Conservation (phyloP, 2,797 vertebrate genomes). For the Psittacula echo region DNA sequence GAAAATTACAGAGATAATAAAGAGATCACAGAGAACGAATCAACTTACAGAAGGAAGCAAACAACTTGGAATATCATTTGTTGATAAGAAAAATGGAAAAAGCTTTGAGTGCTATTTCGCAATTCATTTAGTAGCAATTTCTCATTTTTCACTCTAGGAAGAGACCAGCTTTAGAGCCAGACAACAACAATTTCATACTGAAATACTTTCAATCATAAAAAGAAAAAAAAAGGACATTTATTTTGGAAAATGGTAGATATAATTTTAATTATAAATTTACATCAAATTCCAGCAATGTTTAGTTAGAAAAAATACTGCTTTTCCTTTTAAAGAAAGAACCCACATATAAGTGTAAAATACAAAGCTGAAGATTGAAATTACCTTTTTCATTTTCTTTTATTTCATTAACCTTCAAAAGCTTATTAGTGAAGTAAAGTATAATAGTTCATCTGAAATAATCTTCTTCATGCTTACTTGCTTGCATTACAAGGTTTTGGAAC, state of each 20-base stretch:
- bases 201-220: background rate
- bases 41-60: background rate
- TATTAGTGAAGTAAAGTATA: background rate
- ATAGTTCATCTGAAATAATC: background rate
- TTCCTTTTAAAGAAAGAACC: background rate
- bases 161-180: background rate
- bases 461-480: background rate
- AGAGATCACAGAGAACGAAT: background rate
- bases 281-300: background rate
- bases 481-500: background rate
- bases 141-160: background rate
- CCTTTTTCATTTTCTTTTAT: background rate
- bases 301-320: background rate
- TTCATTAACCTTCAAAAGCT: background rate
- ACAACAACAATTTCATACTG: background rate
- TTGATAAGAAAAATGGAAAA: background rate
- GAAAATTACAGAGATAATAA: constrained; percentile 4
- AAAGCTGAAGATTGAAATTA: background rate
- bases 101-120: background rate
- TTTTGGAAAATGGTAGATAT: background rate
- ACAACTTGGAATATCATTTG: background rate
- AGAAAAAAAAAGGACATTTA: background rate
- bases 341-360: background rate
- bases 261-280: background rate
- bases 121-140: background rate